Conservation (phyloP, 2,113 vertebrate genomes). For the Sphaerodactylus townsendi region DNA sequence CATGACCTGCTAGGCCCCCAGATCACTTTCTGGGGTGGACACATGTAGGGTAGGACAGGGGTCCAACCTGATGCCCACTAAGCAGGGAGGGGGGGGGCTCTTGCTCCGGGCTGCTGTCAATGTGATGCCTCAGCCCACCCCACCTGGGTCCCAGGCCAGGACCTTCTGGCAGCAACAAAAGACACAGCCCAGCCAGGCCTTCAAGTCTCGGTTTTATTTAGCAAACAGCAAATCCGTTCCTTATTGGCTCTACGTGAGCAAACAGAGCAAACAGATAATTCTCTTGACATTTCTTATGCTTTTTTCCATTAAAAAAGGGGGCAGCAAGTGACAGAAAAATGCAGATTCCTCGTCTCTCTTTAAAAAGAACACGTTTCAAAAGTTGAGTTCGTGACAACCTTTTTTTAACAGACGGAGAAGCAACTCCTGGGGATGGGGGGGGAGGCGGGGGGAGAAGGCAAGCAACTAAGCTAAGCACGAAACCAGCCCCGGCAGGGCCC, state of each 20-base stretch:
- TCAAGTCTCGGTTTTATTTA: constrained; percentile 76
- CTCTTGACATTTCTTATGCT: constrained; percentile 68
- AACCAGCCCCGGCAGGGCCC: background rate
- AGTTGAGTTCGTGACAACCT: constrained; percentile 63
- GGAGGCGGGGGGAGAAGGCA: background rate
- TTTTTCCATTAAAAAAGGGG: constrained; percentile 56
- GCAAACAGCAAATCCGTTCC: constrained; percentile 68
- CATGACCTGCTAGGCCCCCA: too few species aligned
- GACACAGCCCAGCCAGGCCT: constrained; percentile 43
- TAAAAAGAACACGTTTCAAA: constrained; percentile 64
- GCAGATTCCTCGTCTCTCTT: constrained; percentile 46
- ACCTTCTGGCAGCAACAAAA: background rate
- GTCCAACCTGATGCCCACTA: too few species aligned
- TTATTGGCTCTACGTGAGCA: constrained; percentile 73
- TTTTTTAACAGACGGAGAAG: constrained; percentile 59
- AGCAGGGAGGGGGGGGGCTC: too few species aligned
- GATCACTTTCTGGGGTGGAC: too few species aligned
- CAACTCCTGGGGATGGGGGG: background rate
- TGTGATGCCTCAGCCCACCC: background rate
- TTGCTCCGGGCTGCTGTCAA: background rate
- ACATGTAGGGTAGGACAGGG: background rate
- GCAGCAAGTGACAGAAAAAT: constrained; percentile 66
- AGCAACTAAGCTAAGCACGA: background rate
- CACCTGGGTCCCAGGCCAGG: background rate
- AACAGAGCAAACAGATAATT: constrained; percentile 63